phyloP scores from a whole-genome alignment of 2,113 vertebrate species.

The Eudyptes chrysolophus region DNA sequence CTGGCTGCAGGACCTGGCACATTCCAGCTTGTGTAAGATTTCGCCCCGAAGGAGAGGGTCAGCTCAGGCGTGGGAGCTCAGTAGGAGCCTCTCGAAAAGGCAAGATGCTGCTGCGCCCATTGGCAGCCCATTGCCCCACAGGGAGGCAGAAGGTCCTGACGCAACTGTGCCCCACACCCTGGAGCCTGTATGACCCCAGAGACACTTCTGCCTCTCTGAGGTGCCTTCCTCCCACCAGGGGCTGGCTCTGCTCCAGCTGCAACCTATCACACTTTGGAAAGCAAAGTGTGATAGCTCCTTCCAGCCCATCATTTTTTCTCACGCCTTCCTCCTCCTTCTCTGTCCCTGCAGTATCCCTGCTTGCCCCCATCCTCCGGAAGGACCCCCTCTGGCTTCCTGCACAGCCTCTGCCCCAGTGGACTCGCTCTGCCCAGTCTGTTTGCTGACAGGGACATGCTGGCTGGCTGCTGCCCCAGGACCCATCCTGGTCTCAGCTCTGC shows the following conservation, averaged over 20 bases:
- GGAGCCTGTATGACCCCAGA: neutral
- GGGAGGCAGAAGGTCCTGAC: too few relatives aligned
- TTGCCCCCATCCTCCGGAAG: neutral
- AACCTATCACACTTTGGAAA: neutral
- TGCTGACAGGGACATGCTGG: neutral
- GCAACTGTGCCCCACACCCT: neutral
- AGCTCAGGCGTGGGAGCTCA: neutral
- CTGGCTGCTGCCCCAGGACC: neutral
- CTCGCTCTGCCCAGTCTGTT: neutral
- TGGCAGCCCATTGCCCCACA: rapidly evolving
- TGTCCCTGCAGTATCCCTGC: too few relatives aligned
- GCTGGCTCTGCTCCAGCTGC: neutral
- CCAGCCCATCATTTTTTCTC: neutral
- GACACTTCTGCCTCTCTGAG: neutral
- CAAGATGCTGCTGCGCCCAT: neutral
- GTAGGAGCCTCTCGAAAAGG: neutral
- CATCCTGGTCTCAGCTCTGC: neutral
- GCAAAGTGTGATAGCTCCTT: neutral
- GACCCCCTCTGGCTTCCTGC: neutral
- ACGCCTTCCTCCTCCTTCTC: neutral
- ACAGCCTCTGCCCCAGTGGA: neutral
- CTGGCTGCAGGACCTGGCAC: neutral
- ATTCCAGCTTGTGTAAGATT: neutral
- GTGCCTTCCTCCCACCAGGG: too few relatives aligned
- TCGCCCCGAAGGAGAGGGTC: neutral